Base-by-base conservation (phyloP, 2,797 vertebrate genomes). In the Arctocebus calabarensis region DNA sequence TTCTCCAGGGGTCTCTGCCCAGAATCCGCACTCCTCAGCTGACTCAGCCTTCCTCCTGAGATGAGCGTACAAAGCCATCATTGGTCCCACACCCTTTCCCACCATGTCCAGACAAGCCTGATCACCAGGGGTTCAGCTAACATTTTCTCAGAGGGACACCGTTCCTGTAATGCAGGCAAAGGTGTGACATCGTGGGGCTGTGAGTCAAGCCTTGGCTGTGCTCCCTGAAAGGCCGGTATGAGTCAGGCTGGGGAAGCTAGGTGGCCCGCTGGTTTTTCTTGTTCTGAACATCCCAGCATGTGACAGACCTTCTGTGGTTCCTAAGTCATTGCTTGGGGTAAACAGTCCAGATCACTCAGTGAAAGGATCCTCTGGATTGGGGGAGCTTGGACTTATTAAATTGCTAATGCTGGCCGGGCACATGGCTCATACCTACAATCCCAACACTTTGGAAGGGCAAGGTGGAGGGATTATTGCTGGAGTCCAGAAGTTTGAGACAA, bases 81-180 rank as follows among this genome's bases (percentile, higher is more conserved):
- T 71, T 84, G 94, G 23, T 0, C 32, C 32, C 43, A 11, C 7
- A 0, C 32, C 32, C 40, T 8, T 27, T 29, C 55, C 57, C 9
- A 25, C 7, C 34, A 5, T 4, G 9, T 12, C 52, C 2, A 4
- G 27, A 96, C 88, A 94, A 14, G 1, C 66, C 55, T 13, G 12
- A 23, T 43, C 17, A 23, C 96, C 81, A 2, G 88, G 96, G 62
- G 91, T 96, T 92, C 89, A 5, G 96, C 85, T 43, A 82, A 34
- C 73, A 0, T 97, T 97, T 97, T 97, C 98, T 96, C 94, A 95
- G 96, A 91, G 79, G 96, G 96, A 97, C 91, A 83, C 96, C 94
- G 95, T 97, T 96, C 96, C 97, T 77, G 95, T 91, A 96, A 64
- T 92, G 78, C 86, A 96, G 97, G 97, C 97, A 94, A 98, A 98